phyloP scores from a whole-genome alignment of 2,113 vertebrate species.

The Mixornis gularis region DNA sequence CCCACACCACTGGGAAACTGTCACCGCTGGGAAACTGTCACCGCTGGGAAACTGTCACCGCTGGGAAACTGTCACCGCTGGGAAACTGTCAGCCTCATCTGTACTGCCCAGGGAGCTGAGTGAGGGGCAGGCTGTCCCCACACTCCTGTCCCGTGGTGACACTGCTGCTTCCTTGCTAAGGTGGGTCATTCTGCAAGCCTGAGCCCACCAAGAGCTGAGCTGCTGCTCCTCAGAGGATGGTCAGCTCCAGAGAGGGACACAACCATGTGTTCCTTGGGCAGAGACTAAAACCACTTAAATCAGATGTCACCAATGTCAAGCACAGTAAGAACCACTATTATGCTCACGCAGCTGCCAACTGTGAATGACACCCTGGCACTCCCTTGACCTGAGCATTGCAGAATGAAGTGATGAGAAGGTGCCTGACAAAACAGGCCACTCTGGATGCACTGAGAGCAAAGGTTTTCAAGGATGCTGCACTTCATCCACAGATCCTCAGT shows the following conservation, averaged over 20 bases:
- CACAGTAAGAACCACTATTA: background rate
- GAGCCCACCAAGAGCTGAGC: background rate
- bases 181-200: background rate
- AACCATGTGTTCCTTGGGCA: fast-evolving
- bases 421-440: background rate
- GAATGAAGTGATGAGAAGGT: background rate
- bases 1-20: background rate
- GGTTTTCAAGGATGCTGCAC: background rate
- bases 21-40: background rate
- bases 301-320: background rate
- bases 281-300: background rate
- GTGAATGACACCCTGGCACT: background rate
- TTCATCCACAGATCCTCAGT: background rate
- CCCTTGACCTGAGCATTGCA: background rate
- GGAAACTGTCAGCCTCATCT: background rate
- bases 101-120: fast-evolving
- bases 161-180: background rate
- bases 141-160: background rate
- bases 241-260: background rate
- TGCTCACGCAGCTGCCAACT: background rate
- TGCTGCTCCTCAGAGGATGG: background rate
- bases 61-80: background rate
- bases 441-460: background rate
- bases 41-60: background rate
- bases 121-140: background rate